Base-by-base conservation (phyloP, 2,797 vertebrate genomes). In the Rhodeus uyekii region DNA sequence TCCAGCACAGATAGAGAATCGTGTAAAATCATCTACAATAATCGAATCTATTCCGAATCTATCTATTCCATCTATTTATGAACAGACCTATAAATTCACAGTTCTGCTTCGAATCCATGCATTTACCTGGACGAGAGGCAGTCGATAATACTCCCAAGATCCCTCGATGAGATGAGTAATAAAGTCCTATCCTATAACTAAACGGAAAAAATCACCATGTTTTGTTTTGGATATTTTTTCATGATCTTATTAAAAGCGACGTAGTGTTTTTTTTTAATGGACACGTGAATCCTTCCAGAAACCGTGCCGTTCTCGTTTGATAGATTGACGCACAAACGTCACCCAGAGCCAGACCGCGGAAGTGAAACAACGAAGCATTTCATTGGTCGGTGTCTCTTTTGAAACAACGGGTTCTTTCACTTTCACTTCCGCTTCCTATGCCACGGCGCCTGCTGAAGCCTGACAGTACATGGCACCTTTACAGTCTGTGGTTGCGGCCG, bases 371-470 rank as follows among this genome's bases (percentile, higher is more conserved):
- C 60, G 18, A 32, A 18, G 42, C 32, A n/a, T 9, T 22, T 78
- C 32, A 78, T 68, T 68, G 76, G 76, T 27, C n/a, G 4, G 2
- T 1, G 44, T 48, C 2, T 1, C 32, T 18, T 68, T 78, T 39
- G 75, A 64, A 77, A 77, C 16, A 13, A 42, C 60, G 42, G 42
- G 12, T 77, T 55, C 76, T 78, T 78, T 78, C 76, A 68, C 76
- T 78, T 78, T 78, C 76, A 78, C 76, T 78, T 78, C 76, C 76
- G 76, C 60, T 78, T 65, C 36, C 73, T 53, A 36, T 7, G 12
- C 1, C 3, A 24, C 34, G 18, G 38, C 74, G 5, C 55, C 38
- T 42, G 24, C 50, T 18, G 71, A 48, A 73, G 3, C 48, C 9
- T 8, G 48, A 38, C 12, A n/a, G 50, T 18, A 39, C 24, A 58